A percentile compares a stretch with the other conserved stretches of the same genome.
Conservation (phyloP, 2,797 vertebrate genomes). For the Melanotaenia trifasciata region DNA sequence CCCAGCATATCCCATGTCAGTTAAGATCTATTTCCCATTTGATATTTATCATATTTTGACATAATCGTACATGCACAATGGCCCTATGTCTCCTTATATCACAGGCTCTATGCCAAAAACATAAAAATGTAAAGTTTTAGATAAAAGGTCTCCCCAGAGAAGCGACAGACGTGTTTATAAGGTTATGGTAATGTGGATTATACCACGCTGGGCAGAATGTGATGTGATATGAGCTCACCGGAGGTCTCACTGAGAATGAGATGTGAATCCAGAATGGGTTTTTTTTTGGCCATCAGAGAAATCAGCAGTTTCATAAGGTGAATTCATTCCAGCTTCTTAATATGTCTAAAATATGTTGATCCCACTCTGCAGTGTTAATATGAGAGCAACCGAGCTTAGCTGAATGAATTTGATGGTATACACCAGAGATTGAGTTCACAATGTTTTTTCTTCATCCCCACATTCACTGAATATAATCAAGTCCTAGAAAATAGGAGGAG, state of each 20-base stretch:
- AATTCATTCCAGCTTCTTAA: conserved; percentile 62
- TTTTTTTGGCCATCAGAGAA: conserved; percentile 65
- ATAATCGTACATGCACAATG: conserved; percentile 34
- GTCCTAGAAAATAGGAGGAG: conserved; percentile 40
- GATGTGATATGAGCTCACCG: conserved; percentile 54
- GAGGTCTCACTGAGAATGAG: conserved; percentile 28
- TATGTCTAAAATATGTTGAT: conserved; percentile 72
- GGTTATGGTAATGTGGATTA: conserved; percentile 62
- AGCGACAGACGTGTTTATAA: conserved; percentile 50
- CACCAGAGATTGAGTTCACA: conserved; percentile 43
- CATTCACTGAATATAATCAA: conserved; percentile 57
- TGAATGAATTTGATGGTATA: conserved; percentile 68
- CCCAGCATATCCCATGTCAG: conserved; percentile 10
- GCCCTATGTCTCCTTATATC: conserved; percentile 26
- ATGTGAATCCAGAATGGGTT: conserved; percentile 41
- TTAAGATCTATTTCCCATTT: conserved; percentile 52
- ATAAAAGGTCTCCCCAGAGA: conserved; percentile 51
- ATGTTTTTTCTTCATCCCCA: conserved; percentile 29
- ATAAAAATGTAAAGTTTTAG: conserved; percentile 38
- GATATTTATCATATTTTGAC: conserved; percentile 41
- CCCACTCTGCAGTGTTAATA: conserved; percentile 66
- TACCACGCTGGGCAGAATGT: conserved; percentile 39
- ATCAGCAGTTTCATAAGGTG: conserved; percentile 72
- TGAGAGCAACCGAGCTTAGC: conserved; percentile 61
- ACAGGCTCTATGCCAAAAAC: conserved; percentile 17